phyloP scores from a whole-genome alignment of 2,888 invertebrate species.

The Habrosyne pyritoides region DNA sequence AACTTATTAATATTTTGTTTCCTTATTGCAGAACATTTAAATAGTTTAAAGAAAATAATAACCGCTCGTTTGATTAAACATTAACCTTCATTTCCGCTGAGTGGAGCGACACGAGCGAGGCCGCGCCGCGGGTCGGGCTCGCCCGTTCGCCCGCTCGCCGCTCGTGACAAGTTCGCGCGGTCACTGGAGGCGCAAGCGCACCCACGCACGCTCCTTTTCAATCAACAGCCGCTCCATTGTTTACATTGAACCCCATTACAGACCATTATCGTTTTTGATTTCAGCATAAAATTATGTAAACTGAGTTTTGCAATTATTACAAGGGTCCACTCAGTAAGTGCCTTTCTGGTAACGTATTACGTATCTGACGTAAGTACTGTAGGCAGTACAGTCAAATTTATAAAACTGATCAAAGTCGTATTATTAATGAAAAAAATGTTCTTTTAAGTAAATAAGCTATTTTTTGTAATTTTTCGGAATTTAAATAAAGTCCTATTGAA shows the following conservation, averaged over 20 bases:
- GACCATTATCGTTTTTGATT: conserved; percentile 4
- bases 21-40: conserved; percentile 34
- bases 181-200: conserved; percentile 31
- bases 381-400: too few relatives aligned
- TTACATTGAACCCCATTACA: conserved; percentile 29
- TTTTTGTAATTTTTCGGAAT: too few relatives aligned
- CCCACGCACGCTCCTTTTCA: conserved; percentile 36
- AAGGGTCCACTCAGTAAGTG: neutral
- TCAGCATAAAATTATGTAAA: neutral
- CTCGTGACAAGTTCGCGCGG: conserved; percentile 10
- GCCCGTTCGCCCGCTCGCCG: too few relatives aligned
- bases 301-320: neutral
- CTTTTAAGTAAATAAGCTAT: too few relatives aligned
- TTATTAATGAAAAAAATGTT: too few relatives aligned
- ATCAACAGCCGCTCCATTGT: conserved; percentile 37
- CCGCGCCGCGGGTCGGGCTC: conserved; percentile 10
- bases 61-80: conserved; percentile 26
- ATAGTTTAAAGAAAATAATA: conserved; percentile 36
- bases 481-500: too few relatives aligned
- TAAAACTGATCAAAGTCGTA: too few relatives aligned
- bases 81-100: conserved; percentile 40
- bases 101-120: conserved; percentile 35
- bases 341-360: too few relatives aligned
- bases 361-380: too few relatives aligned
- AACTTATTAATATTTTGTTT: conserved; percentile 35